Base-by-base conservation (phyloP, 2,888 invertebrate species). In the Gasteruption jaculator region DNA sequence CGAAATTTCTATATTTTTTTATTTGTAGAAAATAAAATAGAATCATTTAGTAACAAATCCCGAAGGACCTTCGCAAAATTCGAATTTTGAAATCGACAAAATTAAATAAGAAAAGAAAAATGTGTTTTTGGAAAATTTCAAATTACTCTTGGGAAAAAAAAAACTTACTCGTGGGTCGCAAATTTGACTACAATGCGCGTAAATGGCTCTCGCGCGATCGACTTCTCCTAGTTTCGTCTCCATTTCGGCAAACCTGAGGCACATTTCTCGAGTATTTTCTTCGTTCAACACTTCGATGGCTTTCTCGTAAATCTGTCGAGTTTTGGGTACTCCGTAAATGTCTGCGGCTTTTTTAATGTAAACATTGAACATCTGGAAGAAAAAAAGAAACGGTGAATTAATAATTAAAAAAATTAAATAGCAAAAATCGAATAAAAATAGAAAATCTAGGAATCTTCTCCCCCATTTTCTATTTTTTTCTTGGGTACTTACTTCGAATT, bases 201-300 rank as follows among this genome's bases (percentile, higher is more conserved):
- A 99, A 59, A 99, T 89, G 2, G 95, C 95, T 50, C 99, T 75
- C 0, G 97, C 97, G 52, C 99, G 79, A 71, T 99, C 97, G 43
- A 99, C 91, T 80, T 99, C 97, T 35, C 99, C 99, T 24, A 99
- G 76, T 69, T 95, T 94, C 0, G 93, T 91, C 76, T 99, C 99
- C 84, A 99, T 85, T 74, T 99, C 97, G 5, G 99, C 85, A 75
- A 96, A 99, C 30, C 93, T 77, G 46, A 95, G 72, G 63, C 96
- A 96, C 94, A 99, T 97, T 70, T 94, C 91, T 48, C 94, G 80
- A 3, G 95, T 85, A 65, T 88, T 86, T 53, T 86, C 86, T 66
- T 99, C 95, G 5, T 86, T 83, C 37, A 99, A 74, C 5, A 86
- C 81, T 72, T 96, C 95, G 61, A 99, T 95, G 1, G 99, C 96